A percentile compares a stretch with the other conserved stretches of the same genome.
Conservation (phyloP, 2,888 invertebrate species). For the Aphidius colemani region DNA sequence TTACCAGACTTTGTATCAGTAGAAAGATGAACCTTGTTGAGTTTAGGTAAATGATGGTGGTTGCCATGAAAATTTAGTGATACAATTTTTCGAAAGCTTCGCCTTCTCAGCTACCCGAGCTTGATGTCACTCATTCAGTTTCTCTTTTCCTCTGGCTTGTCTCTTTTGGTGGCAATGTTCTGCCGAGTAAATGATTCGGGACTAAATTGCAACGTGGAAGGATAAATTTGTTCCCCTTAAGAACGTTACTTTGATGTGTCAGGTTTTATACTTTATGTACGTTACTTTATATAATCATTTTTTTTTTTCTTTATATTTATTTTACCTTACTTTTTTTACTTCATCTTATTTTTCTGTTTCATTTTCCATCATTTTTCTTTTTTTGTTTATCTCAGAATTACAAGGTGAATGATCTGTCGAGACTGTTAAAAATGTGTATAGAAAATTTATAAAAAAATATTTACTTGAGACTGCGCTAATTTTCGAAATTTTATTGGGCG, state of each 20-base stretch:
- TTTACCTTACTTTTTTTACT: slow-evolving; percentile 8
- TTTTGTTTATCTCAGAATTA: slow-evolving; percentile 18
- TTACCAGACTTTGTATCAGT: background rate
- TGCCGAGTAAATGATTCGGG: slow-evolving; percentile 45
- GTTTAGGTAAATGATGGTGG: slow-evolving; percentile 53
- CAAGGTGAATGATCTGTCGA: slow-evolving; percentile 15
- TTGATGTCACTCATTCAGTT: slow-evolving; percentile 24
- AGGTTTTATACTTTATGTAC: slow-evolving; percentile 3
- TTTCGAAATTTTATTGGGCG: no score
- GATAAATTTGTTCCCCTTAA: slow-evolving; percentile 22
- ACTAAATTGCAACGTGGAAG: slow-evolving; percentile 43
- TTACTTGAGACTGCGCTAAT: no score
- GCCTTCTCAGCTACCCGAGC: slow-evolving; percentile 29
- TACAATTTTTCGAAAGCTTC: slow-evolving; percentile 51
- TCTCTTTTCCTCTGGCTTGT: slow-evolving; percentile 18
- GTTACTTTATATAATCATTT: background rate
- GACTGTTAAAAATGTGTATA: background rate
- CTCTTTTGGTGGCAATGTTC: slow-evolving; percentile 20
- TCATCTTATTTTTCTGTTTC: slow-evolving; percentile 16
- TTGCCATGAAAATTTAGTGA: slow-evolving; percentile 53
- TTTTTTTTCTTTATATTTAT: slow-evolving; percentile 5
- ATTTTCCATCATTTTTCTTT: slow-evolving; percentile 26
- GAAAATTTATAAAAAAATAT: no score
- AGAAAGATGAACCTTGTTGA: slow-evolving; percentile 33
- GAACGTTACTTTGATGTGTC: slow-evolving; percentile 5